These are phyloP conservation scores for Natrix natrix DNA, from an alignment of 2,797 vertebrate genomes.

Conservation along the genomic window DNA sequence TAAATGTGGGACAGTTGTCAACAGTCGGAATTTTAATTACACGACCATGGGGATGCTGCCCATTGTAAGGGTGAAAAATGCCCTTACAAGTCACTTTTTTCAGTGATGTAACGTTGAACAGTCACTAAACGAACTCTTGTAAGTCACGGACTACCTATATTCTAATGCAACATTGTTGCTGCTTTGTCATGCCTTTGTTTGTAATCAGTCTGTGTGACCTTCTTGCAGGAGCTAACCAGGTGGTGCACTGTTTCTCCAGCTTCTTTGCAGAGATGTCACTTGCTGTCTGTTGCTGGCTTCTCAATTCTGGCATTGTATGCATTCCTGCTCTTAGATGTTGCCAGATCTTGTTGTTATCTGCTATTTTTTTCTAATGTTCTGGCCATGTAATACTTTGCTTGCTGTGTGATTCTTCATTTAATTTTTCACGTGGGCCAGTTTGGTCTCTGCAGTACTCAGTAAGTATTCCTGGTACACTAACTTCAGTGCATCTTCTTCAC, in stretches of 20 bases:
- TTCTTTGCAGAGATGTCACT: not conserved
- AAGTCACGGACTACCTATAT: not conserved
- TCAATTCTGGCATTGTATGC: not conserved
- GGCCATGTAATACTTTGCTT: not conserved
- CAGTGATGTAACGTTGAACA: too few species aligned
- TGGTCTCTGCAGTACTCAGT: not conserved
- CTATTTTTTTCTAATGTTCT: not conserved
- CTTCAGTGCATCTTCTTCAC: not conserved
- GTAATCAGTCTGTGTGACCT: not conserved
- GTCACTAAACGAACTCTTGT: too few species aligned
- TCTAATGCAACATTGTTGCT: not conserved
- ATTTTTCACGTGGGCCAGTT: not conserved
- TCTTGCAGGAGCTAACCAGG: not conserved
- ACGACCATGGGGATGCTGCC: too few species aligned
- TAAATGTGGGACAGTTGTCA: too few species aligned
- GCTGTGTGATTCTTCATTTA: not conserved
- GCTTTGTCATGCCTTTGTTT: not conserved
- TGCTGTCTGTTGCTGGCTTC: not conserved
- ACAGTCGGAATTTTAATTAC: too few species aligned
- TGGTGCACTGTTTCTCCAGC: not conserved
- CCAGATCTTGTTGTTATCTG: not conserved
- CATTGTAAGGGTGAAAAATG: too few species aligned
- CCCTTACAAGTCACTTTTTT: too few species aligned
- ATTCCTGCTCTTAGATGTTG: not conserved
- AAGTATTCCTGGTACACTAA: not conserved